Conservation (phyloP, 2,888 invertebrate genomes). For the Rhagium mordax region DNA sequence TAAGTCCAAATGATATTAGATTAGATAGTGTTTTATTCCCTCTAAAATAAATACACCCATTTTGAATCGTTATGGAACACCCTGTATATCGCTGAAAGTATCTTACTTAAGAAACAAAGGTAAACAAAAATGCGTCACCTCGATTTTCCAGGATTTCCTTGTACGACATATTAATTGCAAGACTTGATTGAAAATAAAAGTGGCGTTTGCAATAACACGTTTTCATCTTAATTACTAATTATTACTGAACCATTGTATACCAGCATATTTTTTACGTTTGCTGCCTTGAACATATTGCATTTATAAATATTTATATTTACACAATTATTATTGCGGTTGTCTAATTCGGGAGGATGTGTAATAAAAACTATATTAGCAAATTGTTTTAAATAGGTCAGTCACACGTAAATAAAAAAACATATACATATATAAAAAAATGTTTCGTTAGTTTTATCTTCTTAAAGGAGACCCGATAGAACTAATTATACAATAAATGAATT, state of each 20-base stretch:
- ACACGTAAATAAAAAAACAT: no score
- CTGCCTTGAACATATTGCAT: constrained; percentile 24
- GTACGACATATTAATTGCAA: constrained; percentile 6
- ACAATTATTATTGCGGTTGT: constrained; percentile 9
- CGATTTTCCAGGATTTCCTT: constrained; percentile 3
- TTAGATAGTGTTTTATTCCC: no score
- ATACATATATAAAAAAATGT: no score
- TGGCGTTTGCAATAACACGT: neutral
- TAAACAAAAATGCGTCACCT: neutral
- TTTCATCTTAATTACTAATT: constrained; percentile 5
- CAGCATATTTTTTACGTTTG: neutral
- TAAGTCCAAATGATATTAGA: no score
- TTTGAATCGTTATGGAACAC: neutral
- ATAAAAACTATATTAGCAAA: neutral
- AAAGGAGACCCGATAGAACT: no score
- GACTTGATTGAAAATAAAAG: constrained; percentile 1
- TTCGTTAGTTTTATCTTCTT: no score
- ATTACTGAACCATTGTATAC: neutral
- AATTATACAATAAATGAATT: no score
- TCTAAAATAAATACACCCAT: neutral
- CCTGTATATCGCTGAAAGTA: neutral
- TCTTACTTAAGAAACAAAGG: neutral
- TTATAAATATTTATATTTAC: constrained; percentile 27
- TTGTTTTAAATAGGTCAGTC: neutral
- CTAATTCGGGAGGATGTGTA: neutral